Base-by-base conservation (phyloP, 1,140 invertebrate species). In the Oreohelix idahoensis region DNA sequence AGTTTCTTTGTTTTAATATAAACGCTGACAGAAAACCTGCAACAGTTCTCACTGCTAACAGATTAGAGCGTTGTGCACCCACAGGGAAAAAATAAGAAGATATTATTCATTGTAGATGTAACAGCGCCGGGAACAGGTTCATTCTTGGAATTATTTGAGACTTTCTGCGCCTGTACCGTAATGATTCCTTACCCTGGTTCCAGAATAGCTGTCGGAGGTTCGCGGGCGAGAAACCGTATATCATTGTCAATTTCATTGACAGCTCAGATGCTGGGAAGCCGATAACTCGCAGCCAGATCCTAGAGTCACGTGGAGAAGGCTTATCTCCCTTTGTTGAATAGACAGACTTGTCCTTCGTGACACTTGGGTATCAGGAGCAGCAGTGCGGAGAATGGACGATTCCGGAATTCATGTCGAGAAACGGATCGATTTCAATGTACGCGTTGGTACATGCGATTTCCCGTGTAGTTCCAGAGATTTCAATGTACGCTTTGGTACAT, bases 171-270 rank as follows among this genome's bases (percentile, higher is more conserved):
- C 63, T 66, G 63, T 32, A 66, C n/a, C 8, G n/a, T 66, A 66
- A 66, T 32, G 29, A 66, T 32, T 66, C 63, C n/a, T 66, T 66
- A 11, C n/a, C 23, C 2, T n/a, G n/a, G 5, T 66, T 5, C 26
- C 63, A 66, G 63, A 66, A 66, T 8, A 32, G 29, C 20, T 32
- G 63, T 32, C 63, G 29, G 29, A 66, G 63, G 63, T n/a, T 58
- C 53, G 23, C 53, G 23, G 53, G 53, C 53, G 53, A 58, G 23
- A 58, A 35, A 32, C 63, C 26, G 45, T 81, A 81, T 81, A 81
- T 81, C 80, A 81, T 81, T 81, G 69, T 81, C 80, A 74, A 73
- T 74, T 74, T 66, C 80, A 81, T 74, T 73, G 80, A 81, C 80
- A 74, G 69, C 45, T 71, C 69, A 73, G 80, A 81, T 81, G 70